A percentile compares a stretch with the other conserved stretches of the same genome.
Conservation (phyloP, 2,888 invertebrate species). For the Laothoe populi region DNA sequence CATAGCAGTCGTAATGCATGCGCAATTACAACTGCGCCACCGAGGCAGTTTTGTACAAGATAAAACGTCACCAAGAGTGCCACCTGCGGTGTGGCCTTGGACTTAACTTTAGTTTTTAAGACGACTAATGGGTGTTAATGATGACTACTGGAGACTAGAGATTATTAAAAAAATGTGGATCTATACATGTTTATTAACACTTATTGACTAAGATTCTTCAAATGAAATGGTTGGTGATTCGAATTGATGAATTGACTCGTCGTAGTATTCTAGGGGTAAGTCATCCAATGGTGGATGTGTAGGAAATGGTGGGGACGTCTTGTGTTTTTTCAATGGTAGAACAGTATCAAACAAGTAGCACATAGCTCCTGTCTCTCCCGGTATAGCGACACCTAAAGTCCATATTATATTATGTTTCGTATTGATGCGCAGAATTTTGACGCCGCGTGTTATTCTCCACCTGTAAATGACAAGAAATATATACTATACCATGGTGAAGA, state of each 20-base stretch:
- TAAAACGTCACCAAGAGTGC: too few species aligned
- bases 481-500: too few species aligned
- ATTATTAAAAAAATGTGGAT: not conserved
- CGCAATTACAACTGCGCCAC: too few species aligned
- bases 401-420: conserved; percentile 97
- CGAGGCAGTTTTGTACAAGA: too few species aligned
- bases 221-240: conserved; percentile 88
- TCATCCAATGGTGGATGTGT: conserved; percentile 88
- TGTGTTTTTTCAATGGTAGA: conserved; percentile 85
- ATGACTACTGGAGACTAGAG: not conserved
- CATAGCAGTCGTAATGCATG: too few species aligned
- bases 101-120: too few species aligned
- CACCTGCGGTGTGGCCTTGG: too few species aligned
- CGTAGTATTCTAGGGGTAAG: conserved; percentile 89
- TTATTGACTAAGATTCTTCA: conserved; percentile 57
- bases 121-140: too few species aligned
- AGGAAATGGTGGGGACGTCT: conserved; percentile 90
- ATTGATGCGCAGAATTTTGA: conserved; percentile 95
- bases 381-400: conserved; percentile 91
- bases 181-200: not conserved
- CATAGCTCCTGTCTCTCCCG: conserved; percentile 92
- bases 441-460: conserved; percentile 85
- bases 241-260: conserved; percentile 90
- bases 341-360: conserved; percentile 93
- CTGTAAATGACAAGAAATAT: conserved; percentile 52